Evolutionary conservation across 2,888 invertebrate genomes (phyloP), one percentile per base, ranked within the genome.

Genomic region (Trissolcus japonicus): DNA sequence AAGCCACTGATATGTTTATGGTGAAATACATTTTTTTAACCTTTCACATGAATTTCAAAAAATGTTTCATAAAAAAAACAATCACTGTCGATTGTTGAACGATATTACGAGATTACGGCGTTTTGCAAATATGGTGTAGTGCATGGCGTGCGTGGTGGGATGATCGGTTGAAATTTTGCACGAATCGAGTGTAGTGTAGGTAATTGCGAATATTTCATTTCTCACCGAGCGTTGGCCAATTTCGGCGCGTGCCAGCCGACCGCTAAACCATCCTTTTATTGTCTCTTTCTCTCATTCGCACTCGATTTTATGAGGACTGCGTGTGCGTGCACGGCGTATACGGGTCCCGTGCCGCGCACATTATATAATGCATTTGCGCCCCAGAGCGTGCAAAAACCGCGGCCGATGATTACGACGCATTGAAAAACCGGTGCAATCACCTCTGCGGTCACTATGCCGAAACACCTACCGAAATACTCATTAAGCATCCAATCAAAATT

Each of bases 191-290:
- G 51, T 19, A 62, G 75, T 25, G 41, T 51, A 57, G 66, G 79
- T 75, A 79, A 78, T 73, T 79, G 80, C 76, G 79, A 79, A 81
- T 80, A 80, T 82, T 82, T 81, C 79, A 81, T 80, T 82, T 81
- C 82, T 81, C 80, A 78, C 71, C 78, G 83, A 85, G 82, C 83
- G 83, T 78, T 73, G 81, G 82, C 79, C 84, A 86, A 85, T 85
- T 86, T 85, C 53, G 82, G 82, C 84, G 83, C 85, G 85, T 84
- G 86, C 82, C 86, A 80, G 66, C 66, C 65, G 50, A 68, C 78
- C 67, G 67, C 67, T 65, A 72, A 66, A 76, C 75, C 76, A 17
- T 67, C 71, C 79, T 76, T 65, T 57, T 72, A 67, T 72, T 61
- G 66, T 63, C 74, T 66, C 74, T 71, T 69, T 66, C 67, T 56